phyloP scores from a whole-genome alignment of 1,140 invertebrate species.

The Leguminivora glycinivorella region DNA sequence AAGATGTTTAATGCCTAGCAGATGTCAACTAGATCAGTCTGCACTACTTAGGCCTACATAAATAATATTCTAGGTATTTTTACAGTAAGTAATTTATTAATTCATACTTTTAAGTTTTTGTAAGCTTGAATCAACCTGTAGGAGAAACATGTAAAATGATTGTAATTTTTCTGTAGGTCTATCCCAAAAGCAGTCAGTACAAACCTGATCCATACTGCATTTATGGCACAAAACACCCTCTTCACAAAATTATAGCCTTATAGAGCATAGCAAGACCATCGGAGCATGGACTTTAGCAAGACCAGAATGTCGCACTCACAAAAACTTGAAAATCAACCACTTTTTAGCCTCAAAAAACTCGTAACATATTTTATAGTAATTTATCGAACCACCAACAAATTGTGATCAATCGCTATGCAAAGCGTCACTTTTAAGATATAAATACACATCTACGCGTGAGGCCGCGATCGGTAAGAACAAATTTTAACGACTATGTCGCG shows the following conservation, averaged over 20 bases:
- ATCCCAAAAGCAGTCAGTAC: neutral
- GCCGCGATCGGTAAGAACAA: slow-evolving; percentile 38
- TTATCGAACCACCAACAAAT: slow-evolving; percentile 7
- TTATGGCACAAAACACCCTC: neutral
- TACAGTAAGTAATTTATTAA: neutral
- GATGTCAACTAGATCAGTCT: neutral
- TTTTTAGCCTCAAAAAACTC: slow-evolving; percentile 20
- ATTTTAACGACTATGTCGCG: slow-evolving; percentile 41
- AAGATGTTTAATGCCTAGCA: neutral
- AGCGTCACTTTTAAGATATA: slow-evolving; percentile 35
- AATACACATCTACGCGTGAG: slow-evolving; percentile 55
- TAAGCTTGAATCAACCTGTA: neutral
- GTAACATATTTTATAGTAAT: neutral
- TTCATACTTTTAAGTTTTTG: neutral
- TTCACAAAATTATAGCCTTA: neutral
- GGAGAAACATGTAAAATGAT: neutral
- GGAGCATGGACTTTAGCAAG: slow-evolving; percentile 26
- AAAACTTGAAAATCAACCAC: slow-evolving; percentile 30
- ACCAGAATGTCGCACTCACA: slow-evolving; percentile 36
- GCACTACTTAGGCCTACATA: neutral
- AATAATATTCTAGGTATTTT: neutral
- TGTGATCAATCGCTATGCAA: slow-evolving; percentile 23
- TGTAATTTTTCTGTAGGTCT: neutral
- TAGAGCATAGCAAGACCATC: neutral
- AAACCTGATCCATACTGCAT: neutral